These are phyloP conservation scores for Hoplodrina blanda DNA, from an alignment of 2,888 invertebrate genomes.

Conservation along the genomic window DNA sequence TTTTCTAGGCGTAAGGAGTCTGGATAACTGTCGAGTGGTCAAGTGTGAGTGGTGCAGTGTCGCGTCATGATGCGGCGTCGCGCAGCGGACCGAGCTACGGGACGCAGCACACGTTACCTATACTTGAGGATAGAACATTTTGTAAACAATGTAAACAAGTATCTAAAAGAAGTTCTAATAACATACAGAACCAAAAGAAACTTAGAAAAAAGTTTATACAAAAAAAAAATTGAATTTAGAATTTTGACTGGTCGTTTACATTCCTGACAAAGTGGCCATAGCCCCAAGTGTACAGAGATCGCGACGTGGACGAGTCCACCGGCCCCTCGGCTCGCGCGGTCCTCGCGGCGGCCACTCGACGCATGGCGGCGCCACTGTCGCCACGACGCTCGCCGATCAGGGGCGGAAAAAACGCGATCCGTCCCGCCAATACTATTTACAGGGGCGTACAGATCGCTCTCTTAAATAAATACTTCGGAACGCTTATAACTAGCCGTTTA, in stretches of 20 bases:
- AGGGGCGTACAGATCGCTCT: constrained; percentile 84
- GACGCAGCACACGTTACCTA: constrained; percentile 81
- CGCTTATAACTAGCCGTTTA: constrained; percentile 88
- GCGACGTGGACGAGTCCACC: constrained; percentile 85
- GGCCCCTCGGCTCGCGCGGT: constrained; percentile 80
- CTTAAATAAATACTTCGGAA: constrained; percentile 89
- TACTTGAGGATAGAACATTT: constrained; percentile 49
- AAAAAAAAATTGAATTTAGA: constrained; percentile 32
- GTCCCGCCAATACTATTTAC: constrained; percentile 86
- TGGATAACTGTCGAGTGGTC: constrained; percentile 17
- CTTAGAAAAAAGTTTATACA: constrained; percentile 45
- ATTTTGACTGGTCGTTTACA: constrained; percentile 29
- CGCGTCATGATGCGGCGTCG: constrained; percentile 59
- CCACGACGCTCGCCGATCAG: constrained; percentile 80
- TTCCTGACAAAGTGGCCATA: constrained; percentile 35
- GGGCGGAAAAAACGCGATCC: constrained; percentile 81
- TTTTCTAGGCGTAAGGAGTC: background rate
- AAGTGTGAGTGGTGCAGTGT: constrained; percentile 39
- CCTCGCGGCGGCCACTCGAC: constrained; percentile 59
- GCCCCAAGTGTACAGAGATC: constrained; percentile 80
- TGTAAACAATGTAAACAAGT: constrained; percentile 50
- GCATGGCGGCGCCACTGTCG: constrained; percentile 22
- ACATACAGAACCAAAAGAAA: constrained; percentile 10
- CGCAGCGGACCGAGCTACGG: constrained; percentile 79
- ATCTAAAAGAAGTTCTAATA: constrained; percentile 33